Base-by-base conservation (phyloP, 2,797 vertebrate genomes). In the Nasua narica region DNA sequence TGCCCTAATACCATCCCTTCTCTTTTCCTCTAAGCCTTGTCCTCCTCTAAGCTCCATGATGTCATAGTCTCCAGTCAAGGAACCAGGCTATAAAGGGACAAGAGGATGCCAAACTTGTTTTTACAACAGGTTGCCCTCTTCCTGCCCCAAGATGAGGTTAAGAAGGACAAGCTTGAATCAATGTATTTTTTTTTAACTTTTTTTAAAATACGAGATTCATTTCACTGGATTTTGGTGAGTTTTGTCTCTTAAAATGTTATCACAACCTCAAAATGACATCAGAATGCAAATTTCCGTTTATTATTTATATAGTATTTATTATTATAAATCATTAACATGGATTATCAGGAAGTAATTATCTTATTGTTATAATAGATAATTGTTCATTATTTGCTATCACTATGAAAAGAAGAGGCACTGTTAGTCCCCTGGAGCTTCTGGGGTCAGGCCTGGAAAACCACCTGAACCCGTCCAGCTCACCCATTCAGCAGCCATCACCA, bases 241-340 rank as follows among this genome's bases (percentile, higher is more conserved):
- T 27, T 69, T 92, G 52, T 29, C 93, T 62, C 29, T 83, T 65
- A 52, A 88, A 43, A 65, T 58, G 9, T 78, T 87, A 94, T 0
- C 0, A 56, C 19, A 2, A 1, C 29, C 32, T 50, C 93, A 90
- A 92, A 85, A 88, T 96, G 81, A 76, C 96, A 88, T 93, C 90
- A 97, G 96, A 95, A 96, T 67, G 13, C 86, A 96, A 62, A 67
- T 76, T 48, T 25, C 60, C 18, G 52, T 54, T 79, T 87, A 58
- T 67, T 46, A 78, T 70, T 85, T 52, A 15, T 78, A 35, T 23
- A 3, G 11, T 48, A 62, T 62, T 11, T 92, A 56, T 70, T 72
- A 32, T 60, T 43, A 76, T 81, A 81, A 95, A 35, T 92, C 56
- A 78, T 62, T 60, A 46, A 43, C 60, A 86, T 23, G n/a, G n/a